Conservation (phyloP, 2,113 vertebrate genomes). For the Mormoops blainvillei region DNA sequence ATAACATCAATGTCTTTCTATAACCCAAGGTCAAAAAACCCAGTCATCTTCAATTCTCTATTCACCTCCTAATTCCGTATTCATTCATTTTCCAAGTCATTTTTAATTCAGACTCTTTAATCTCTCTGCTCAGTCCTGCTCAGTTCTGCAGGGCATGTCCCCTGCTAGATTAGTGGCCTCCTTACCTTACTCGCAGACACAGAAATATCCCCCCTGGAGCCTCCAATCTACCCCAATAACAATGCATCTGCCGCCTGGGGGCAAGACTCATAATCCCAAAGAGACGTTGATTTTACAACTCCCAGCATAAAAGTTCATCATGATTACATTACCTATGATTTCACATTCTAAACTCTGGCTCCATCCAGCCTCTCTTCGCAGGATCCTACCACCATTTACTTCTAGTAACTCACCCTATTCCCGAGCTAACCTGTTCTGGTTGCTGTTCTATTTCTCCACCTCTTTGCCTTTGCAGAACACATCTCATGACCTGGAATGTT, state of each 20-base stretch:
- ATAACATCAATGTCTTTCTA: background rate
- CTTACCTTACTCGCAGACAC: background rate
- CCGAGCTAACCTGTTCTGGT: background rate
- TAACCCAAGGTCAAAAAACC: background rate
- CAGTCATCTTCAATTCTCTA: background rate
- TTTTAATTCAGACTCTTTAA: constrained; percentile 1
- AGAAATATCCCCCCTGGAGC: background rate
- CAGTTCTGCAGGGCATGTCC: background rate
- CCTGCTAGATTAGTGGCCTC: background rate
- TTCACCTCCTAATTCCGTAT: background rate
- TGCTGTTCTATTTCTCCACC: background rate
- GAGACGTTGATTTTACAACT: background rate
- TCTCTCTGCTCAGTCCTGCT: background rate
- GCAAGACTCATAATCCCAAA: background rate
- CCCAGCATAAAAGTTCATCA: background rate
- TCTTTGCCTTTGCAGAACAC: background rate
- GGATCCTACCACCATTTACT: background rate
- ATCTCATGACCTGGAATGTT: background rate
- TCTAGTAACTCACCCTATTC: background rate
- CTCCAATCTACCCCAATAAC: background rate
- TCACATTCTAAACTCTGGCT: background rate
- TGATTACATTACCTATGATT: background rate
- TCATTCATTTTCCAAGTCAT: background rate
- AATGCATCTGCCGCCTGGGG: background rate
- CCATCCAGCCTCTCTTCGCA: background rate